phyloP scores from a whole-genome alignment of 1,140 invertebrate species.

The Aphaenogaster rudis region DNA sequence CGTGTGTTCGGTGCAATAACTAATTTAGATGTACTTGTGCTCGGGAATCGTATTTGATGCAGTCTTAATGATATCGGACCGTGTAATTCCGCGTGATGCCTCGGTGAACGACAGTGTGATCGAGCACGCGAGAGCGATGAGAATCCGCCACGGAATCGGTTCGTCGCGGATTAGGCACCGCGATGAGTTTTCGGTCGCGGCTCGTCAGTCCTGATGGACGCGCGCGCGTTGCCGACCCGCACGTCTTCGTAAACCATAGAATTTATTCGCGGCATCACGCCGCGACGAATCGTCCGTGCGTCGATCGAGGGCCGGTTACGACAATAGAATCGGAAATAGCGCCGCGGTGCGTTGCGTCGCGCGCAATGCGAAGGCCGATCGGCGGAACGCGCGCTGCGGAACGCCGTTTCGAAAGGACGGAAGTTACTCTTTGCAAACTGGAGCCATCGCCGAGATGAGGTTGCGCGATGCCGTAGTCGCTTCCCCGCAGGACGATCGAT shows the following conservation, averaged over 20 bases:
- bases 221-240: constrained; percentile 7
- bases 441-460: constrained; percentile 66
- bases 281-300: constrained; percentile 37
- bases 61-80: constrained; percentile 66
- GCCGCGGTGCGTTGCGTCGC: constrained; percentile 64
- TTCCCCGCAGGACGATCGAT: not conserved
- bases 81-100: constrained; percentile 30
- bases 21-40: constrained; percentile 44
- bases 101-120: not conserved
- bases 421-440: constrained; percentile 73
- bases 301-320: constrained; percentile 60
- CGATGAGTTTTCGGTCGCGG: not conserved
- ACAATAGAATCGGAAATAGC: constrained; percentile 72
- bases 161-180: constrained; percentile 46
- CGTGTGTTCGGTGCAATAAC: constrained; percentile 45
- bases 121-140: constrained; percentile 44
- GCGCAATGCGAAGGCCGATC: constrained; percentile 70
- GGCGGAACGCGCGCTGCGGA: constrained; percentile 69
- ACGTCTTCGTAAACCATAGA: constrained; percentile 10
- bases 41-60: constrained; percentile 42
- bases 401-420: constrained; percentile 75
- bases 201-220: constrained; percentile 16
- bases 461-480: constrained; percentile 27
- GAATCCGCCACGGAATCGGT: constrained; percentile 38
- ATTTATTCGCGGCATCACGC: constrained; percentile 17